A percentile compares a stretch with the other conserved stretches of the same genome.
Evolutionary conservation across 2,113 vertebrate genomes (phyloP).

Genomic region (Progne subis): DNA sequence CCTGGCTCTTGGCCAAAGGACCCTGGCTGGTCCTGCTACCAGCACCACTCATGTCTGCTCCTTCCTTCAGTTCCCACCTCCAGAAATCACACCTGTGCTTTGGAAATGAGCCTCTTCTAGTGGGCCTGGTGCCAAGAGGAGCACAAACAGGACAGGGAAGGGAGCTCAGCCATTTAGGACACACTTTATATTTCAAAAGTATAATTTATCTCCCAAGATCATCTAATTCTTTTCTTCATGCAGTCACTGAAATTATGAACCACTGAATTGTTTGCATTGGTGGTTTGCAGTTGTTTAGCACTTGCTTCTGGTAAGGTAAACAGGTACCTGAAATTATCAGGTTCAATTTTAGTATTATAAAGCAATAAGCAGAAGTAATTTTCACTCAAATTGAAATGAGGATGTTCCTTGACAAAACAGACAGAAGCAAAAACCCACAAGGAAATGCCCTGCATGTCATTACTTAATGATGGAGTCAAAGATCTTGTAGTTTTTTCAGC

Average conservation of each 20-base stretch:
- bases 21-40: not conserved
- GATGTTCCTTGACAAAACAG: not conserved
- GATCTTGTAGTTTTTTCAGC: accelerated
- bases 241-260: not conserved
- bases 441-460: not conserved
- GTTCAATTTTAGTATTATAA: not conserved
- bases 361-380: not conserved
- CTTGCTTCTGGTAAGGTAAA: not conserved
- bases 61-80: not conserved
- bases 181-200: not conserved
- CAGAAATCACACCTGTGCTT: accelerated
- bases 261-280: not conserved
- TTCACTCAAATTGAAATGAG: not conserved
- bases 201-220: not conserved
- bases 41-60: not conserved
- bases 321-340: not conserved
- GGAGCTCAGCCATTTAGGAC: not conserved
- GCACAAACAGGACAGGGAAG: not conserved
- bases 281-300: not conserved
- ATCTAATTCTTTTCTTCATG: not conserved
- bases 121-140: not conserved
- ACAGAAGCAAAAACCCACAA: not conserved
- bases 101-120: not conserved
- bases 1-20: not conserved
- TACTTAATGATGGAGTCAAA: not conserved